phyloP scores from a whole-genome alignment of 2,888 invertebrate genomes.

The Diaprepes abbreviatus region DNA sequence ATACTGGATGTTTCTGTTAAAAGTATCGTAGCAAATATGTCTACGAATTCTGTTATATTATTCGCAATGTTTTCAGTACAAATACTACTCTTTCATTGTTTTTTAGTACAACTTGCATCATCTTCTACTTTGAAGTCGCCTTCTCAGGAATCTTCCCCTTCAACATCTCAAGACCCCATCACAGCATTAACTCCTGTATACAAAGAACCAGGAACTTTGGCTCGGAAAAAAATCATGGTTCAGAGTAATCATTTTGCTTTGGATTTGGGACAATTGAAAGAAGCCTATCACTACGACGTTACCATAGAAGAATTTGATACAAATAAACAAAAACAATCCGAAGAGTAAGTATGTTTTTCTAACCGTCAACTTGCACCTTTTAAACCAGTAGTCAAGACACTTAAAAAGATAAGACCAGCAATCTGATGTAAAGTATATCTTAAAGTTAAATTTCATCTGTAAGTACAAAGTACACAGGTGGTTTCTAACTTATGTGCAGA shows the following conservation, averaged over 20 bases:
- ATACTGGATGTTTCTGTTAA: no score
- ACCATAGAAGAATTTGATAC: background rate
- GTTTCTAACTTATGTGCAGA: no score
- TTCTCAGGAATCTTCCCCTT: background rate
- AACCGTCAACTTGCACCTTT: no score
- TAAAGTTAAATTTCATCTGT: no score
- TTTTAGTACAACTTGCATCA: constrained; percentile 2
- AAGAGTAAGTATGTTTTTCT: background rate
- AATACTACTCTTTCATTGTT: background rate
- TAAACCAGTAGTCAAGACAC: background rate
- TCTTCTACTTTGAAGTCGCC: background rate
- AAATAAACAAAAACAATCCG: constrained; percentile 1
- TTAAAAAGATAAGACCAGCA: no score
- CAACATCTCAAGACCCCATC: background rate
- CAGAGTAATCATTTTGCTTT: constrained; percentile 32
- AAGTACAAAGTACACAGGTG: no score
- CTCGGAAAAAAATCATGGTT: background rate
- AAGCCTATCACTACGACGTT: constrained; percentile 23
- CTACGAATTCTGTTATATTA: no score
- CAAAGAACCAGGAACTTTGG: constrained; percentile 7
- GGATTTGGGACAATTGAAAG: constrained; percentile 6
- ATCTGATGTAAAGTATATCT: no score
- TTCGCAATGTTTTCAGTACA: no score
- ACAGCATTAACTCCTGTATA: background rate
- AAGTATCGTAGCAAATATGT: no score